Conservation (phyloP, 2,113 vertebrate species). For the Carassius carassius region DNA sequence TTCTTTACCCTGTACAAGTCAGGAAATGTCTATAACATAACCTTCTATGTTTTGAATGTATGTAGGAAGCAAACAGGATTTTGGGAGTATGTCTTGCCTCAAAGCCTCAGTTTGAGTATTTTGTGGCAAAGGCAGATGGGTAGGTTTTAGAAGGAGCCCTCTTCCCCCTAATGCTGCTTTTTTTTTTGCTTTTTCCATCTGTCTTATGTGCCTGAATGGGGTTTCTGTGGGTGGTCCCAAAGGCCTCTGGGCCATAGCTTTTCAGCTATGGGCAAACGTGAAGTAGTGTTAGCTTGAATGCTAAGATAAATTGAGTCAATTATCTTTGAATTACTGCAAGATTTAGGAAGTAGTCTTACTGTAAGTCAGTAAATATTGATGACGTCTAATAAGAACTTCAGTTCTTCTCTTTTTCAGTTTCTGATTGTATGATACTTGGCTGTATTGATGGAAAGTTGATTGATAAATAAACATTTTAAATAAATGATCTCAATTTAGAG, state of each 20-base stretch:
- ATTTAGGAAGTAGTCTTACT: constrained; percentile 1
- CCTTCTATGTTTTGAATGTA: constrained; percentile 24
- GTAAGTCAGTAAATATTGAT: not conserved
- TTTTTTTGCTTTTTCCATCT: constrained; percentile 62
- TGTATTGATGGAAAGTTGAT: constrained; percentile 9
- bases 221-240: constrained; percentile 69
- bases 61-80: constrained; percentile 11
- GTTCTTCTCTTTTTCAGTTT: constrained; percentile 32
- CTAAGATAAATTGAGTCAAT: not conserved
- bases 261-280: not conserved
- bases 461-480: not conserved
- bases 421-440: constrained; percentile 26
- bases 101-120: constrained; percentile 42
- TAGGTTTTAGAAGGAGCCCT: constrained; percentile 27
- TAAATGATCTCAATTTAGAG: not conserved
- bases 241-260: constrained; percentile 50
- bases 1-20: constrained; percentile 34
- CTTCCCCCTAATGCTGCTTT: constrained; percentile 23
- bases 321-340: not conserved
- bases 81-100: constrained; percentile 33
- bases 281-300: not conserved
- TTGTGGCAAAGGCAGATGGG: constrained; percentile 46
- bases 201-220: constrained; percentile 45
- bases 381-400: constrained; percentile 20
- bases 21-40: constrained; percentile 41